Evolutionary conservation across 2,797 vertebrate genomes (phyloP).

Genomic region (Pseudochromis fuscus): DNA sequence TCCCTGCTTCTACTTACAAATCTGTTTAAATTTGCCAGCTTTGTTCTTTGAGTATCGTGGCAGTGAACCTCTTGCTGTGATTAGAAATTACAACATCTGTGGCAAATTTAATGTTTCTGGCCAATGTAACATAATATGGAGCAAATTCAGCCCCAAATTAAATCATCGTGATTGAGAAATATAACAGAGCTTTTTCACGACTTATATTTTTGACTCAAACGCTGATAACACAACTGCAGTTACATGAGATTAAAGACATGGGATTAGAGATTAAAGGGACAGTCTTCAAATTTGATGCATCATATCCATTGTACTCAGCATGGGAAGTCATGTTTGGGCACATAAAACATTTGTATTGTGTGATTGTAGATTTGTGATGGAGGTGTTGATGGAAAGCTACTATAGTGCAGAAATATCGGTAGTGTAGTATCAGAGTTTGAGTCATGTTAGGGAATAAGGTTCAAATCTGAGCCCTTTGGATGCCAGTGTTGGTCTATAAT

Average conservation of each 20-base stretch:
- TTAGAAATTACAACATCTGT: conserved; percentile 47
- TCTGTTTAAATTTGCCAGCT: conserved; percentile 58
- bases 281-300: no score
- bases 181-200: conserved; percentile 42
- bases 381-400: no score
- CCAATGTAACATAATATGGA: conserved; percentile 43
- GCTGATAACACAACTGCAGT: background rate
- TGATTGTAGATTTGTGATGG: no score
- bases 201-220: conserved; percentile 15
- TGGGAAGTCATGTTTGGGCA: no score
- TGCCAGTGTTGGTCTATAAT: no score
- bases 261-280: no score
- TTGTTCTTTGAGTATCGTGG: conserved; percentile 47
- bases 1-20: conserved; percentile 61
- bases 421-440: no score
- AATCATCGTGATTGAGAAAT: conserved; percentile 61
- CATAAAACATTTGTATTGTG: no score
- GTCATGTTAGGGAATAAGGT: no score
- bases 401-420: no score
- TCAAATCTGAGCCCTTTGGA: no score
- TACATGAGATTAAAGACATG: background rate
- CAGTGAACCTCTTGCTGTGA: conserved; percentile 27
- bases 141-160: conserved; percentile 60
- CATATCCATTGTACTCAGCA: no score
- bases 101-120: conserved; percentile 55